A percentile compares a stretch with the other conserved stretches of the same genome.
These are phyloP conservation scores for Apocheima hispidaria DNA, from an alignment of 2,888 invertebrate species.

Conservation along the genomic window DNA sequence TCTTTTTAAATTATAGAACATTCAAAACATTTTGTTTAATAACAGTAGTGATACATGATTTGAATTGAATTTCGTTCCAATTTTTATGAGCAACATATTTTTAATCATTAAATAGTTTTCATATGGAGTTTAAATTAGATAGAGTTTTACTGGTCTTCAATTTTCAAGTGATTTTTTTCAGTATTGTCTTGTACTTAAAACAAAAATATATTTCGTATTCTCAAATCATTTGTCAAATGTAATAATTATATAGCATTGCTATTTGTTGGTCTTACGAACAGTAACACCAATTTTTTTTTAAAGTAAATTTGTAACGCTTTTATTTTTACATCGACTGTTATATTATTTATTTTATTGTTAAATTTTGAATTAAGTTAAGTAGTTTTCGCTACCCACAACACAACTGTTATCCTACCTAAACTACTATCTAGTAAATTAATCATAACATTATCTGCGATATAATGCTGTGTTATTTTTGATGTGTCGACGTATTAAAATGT, in stretches of 20 bases:
- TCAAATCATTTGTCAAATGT: not conserved
- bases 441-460: not conserved
- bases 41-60: not conserved
- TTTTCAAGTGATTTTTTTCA: not conserved
- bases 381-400: no score
- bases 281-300: not conserved
- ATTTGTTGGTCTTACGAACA: not conserved
- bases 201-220: not conserved
- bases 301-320: not conserved
- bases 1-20: not conserved
- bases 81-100: not conserved
- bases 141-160: not conserved
- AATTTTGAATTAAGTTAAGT: not conserved
- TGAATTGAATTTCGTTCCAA: not conserved
- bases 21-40: not conserved
- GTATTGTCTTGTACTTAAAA: constrained; percentile 5
- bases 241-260: not conserved
- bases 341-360: not conserved
- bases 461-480: constrained; percentile 4
- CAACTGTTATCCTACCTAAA: no score
- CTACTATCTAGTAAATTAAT: not conserved
- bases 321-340: not conserved
- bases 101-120: not conserved
- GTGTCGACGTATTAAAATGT: not conserved
- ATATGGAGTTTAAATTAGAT: not conserved